Base-by-base conservation (phyloP, 1,140 invertebrate genomes). In the Cotesia chilonis region DNA sequence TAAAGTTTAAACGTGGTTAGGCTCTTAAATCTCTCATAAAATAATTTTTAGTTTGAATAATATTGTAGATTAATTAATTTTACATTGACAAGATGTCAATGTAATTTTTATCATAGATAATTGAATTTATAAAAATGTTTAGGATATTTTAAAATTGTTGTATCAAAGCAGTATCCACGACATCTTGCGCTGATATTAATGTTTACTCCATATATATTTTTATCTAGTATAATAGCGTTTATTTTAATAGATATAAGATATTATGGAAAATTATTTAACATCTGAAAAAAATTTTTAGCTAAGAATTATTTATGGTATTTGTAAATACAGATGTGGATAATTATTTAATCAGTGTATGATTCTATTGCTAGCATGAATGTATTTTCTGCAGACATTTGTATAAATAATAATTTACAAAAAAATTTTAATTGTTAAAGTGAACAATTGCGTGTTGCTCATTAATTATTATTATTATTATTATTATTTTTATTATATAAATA, bases 1-100 rank as follows among this genome's bases (percentile, higher is more conserved):
- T 95, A 66, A 93, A 91, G 79, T 90, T 94, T 79, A 95, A 94
- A 83, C 90, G 92, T 74, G 92, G 92, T 79, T 93, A 90, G 87
- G 4, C 9, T 10, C 5, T 10, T 6, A 59, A 65, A 52, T 20
- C 54, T 7, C 17, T 54, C 17, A 9, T 47, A 9, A 47, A 47
- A 9, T 47, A 47, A 47, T 47, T 47, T 71, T 59, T 28, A 65
- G n/a, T 41, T 55, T 72, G 61, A 65, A 72, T 63, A 72, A 38
- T 59, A 73, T 61, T 38, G 3, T 67, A 73, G 28, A 63, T 68
- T 61, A 68, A n/a, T 6, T 64, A 69, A 69, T 14, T 47, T 47
- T 47, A 6, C 10, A 6, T 14, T 3, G 20, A 67, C 28, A 54
- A 6, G 3, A 68, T 10, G 28, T n/a, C 5, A 52, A 51, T 9